Evolutionary conservation across 2,888 invertebrate genomes (phyloP).

Genomic region (Philonicus albiceps): DNA sequence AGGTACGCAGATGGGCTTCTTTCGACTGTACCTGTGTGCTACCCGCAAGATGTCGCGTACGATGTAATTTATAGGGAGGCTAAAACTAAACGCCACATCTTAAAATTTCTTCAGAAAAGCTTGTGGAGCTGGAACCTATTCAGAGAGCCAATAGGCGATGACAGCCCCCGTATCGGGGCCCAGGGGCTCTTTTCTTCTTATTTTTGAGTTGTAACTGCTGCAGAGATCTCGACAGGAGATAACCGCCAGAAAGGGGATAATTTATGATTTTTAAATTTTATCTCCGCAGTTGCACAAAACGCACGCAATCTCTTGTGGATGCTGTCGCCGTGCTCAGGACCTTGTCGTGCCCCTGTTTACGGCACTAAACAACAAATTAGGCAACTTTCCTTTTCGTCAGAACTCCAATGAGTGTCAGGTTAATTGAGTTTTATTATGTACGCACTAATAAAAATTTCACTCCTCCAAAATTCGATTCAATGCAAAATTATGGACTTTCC

Average conservation of each 20-base stretch:
- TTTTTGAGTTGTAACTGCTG: not conserved
- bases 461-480: not conserved
- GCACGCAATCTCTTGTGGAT: constrained; percentile 47
- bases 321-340: not conserved
- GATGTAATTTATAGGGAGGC: not conserved
- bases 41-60: not conserved
- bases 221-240: constrained; percentile 43
- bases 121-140: not conserved
- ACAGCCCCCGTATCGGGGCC: not conserved
- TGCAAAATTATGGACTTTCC: not conserved
- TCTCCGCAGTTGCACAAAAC: constrained; percentile 50
- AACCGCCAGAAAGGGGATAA: constrained; percentile 50
- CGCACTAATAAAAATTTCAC: not conserved
- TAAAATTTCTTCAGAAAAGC: not conserved
- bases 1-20: not conserved
- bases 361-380: constrained; percentile 51
- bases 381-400: constrained; percentile 49
- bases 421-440: not conserved
- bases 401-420: constrained; percentile 46
- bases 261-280: constrained; percentile 51
- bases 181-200: not conserved
- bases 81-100: not conserved
- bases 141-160: not conserved
- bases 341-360: constrained; percentile 50
- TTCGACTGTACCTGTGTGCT: not conserved